Evolutionary conservation across 2,888 invertebrate genomes (phyloP).

Genomic region (Tribolium freemani): DNA sequence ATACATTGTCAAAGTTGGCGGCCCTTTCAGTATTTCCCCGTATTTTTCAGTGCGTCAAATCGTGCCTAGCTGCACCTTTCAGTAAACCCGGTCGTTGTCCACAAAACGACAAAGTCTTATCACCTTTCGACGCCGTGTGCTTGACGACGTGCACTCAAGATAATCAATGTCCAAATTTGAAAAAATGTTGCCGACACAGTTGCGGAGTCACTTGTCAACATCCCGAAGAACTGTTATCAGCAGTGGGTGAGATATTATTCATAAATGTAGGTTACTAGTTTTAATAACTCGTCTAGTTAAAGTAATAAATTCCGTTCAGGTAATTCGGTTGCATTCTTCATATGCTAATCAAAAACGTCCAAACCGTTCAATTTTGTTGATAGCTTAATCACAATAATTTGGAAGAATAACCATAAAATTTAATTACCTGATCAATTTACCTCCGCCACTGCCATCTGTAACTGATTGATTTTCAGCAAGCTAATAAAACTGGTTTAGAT

Average conservation of each 20-base stretch:
- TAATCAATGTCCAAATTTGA: constrained; percentile 77
- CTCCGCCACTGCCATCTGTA: constrained; percentile 25
- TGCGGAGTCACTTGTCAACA: constrained; percentile 81
- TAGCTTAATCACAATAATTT: constrained; percentile 22
- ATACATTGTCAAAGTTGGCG: neutral
- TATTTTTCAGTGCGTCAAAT: constrained; percentile 73
- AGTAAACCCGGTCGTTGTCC: constrained; percentile 70
- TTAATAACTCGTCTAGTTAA: neutral
- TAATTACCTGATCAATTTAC: constrained; percentile 17
- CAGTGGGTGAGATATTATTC: constrained; percentile 69
- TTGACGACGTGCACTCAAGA: constrained; percentile 75
- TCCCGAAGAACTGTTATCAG: constrained; percentile 72
- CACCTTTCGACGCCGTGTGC: constrained; percentile 74
- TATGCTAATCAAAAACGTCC: too few relatives aligned
- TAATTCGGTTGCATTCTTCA: neutral
- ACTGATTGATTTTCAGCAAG: constrained; percentile 55
- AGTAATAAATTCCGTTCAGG: neutral
- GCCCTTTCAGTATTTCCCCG: neutral
- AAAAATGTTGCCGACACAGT: constrained; percentile 78
- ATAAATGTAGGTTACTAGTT: neutral
- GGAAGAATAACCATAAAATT: constrained; percentile 18
- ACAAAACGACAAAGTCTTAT: constrained; percentile 59
- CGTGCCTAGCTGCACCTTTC: constrained; percentile 70
- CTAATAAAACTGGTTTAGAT: constrained; percentile 61
- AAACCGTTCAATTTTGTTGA: neutral